These are phyloP conservation scores for Brachyhypopomus gauderio DNA, from an alignment of 2,113 vertebrate genomes.

Conservation along the genomic window DNA sequence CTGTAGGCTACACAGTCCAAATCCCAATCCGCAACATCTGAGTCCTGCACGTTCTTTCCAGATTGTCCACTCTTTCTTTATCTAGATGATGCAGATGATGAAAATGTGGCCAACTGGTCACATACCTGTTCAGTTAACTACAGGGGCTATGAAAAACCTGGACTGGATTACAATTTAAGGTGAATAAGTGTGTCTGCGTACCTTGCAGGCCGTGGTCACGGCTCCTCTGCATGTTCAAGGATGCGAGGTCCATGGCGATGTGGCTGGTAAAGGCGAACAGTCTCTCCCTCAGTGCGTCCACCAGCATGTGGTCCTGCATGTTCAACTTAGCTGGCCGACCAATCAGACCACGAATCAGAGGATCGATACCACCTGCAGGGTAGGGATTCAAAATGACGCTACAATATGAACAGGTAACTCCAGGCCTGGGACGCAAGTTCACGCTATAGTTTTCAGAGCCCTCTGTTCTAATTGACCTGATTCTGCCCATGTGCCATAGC, in stretches of 20 bases:
- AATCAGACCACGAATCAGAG: conserved; percentile 76
- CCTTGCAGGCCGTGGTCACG: conserved; percentile 82
- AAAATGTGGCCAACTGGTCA: too few species aligned
- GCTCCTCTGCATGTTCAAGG: conserved; percentile 82
- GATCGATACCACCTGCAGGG: conserved; percentile 80
- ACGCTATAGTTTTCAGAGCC: neutral
- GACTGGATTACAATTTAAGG: neutral
- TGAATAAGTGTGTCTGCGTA: conserved; percentile 53
- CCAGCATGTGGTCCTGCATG: conserved; percentile 79
- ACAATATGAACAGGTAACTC: neutral
- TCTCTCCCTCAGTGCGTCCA: conserved; percentile 78
- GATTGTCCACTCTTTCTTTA: neutral
- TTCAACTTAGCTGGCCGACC: conserved; percentile 78
- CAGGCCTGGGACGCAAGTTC: neutral
- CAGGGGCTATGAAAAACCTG: too few species aligned
- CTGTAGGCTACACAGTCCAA: neutral
- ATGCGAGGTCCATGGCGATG: conserved; percentile 75
- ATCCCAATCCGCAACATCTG: too few species aligned
- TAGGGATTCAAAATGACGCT: neutral
- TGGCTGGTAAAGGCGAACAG: conserved; percentile 74
- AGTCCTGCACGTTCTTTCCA: neutral
- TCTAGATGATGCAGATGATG: too few species aligned
- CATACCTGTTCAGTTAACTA: too few species aligned
- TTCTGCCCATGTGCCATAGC: neutral
- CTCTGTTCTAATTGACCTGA: neutral